Conservation (phyloP, 2,113 vertebrate genomes). For the Zosterops hypoxanthus region DNA sequence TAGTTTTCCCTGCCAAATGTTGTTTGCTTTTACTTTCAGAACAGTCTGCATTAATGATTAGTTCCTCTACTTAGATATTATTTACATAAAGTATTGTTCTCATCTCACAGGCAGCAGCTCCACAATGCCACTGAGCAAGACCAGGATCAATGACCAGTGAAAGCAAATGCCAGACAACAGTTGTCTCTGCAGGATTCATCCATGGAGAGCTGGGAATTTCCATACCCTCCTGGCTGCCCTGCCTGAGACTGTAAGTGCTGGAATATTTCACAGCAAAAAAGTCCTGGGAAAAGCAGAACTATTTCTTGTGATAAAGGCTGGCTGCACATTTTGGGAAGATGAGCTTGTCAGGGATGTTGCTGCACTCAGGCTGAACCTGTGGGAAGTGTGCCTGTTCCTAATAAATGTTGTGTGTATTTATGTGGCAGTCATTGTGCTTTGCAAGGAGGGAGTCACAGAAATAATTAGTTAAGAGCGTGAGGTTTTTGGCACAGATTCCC, state of each 20-base stretch:
- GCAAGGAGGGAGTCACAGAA: constrained; percentile 55
- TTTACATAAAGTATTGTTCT: not conserved
- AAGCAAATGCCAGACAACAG: not conserved
- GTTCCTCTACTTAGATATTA: not conserved
- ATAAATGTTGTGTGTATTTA: constrained; percentile 43
- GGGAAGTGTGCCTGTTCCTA: constrained; percentile 57
- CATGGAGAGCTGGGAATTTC: not conserved
- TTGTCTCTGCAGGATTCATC: not conserved
- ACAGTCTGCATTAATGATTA: not conserved
- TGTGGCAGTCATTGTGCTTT: constrained; percentile 49
- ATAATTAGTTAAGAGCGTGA: constrained; percentile 69
- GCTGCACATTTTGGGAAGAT: constrained; percentile 15
- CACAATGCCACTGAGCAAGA: not conserved
- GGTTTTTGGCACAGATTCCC: constrained; percentile 60
- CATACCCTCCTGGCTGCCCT: not conserved
- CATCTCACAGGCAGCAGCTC: not conserved
- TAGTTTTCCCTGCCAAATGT: constrained; percentile 16
- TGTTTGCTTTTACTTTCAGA: constrained; percentile 39
- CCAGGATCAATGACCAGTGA: not conserved
- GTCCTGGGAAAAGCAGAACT: constrained; percentile 22
- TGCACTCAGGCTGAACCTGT: constrained; percentile 53
- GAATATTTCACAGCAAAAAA: not conserved
- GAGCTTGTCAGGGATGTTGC: constrained; percentile 30
- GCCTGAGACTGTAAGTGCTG: not conserved
- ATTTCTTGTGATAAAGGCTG: constrained; percentile 6